Evolutionary conservation across 2,113 vertebrate genomes (phyloP).

Genomic region (Gorilla gorilla): DNA sequence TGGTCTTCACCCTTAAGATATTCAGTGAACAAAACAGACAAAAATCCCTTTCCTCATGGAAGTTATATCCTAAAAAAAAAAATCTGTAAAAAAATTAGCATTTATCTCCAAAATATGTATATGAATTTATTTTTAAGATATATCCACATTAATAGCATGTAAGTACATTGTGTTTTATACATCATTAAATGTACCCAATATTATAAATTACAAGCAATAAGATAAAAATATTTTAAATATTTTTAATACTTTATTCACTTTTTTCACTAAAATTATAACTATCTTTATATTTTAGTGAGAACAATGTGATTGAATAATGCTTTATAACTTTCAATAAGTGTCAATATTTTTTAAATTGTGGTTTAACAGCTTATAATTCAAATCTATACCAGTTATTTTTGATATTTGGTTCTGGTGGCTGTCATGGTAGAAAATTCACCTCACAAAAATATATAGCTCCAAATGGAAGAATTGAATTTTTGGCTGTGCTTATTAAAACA

Average conservation of each 20-base stretch:
- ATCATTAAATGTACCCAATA: not conserved
- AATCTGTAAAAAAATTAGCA: not conserved
- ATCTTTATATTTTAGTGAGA: not conserved
- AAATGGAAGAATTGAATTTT: slow-evolving; percentile 10
- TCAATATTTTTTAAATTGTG: not conserved
- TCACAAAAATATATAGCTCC: slow-evolving; percentile 35
- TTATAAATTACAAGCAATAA: not conserved
- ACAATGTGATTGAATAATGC: not conserved
- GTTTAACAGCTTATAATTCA: slow-evolving; percentile 11
- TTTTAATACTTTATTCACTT: not conserved
- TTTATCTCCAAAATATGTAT: not conserved
- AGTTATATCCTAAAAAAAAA: not conserved
- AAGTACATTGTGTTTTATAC: not conserved
- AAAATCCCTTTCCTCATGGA: not conserved
- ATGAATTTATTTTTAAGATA: slow-evolving; percentile 15
- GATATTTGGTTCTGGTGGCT: slow-evolving; percentile 9
- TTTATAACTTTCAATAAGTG: not conserved
- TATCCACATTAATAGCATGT: not conserved
- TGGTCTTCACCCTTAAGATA: not conserved
- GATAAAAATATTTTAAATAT: not conserved
- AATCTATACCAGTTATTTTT: not conserved
- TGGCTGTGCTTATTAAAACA: slow-evolving; percentile 39
- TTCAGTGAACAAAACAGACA: not conserved
- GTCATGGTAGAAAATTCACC: slow-evolving; percentile 29
- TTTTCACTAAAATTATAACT: slow-evolving; percentile 29